phyloP scores from a whole-genome alignment of 2,113 vertebrate species.

The Meleagris gallopavo region DNA sequence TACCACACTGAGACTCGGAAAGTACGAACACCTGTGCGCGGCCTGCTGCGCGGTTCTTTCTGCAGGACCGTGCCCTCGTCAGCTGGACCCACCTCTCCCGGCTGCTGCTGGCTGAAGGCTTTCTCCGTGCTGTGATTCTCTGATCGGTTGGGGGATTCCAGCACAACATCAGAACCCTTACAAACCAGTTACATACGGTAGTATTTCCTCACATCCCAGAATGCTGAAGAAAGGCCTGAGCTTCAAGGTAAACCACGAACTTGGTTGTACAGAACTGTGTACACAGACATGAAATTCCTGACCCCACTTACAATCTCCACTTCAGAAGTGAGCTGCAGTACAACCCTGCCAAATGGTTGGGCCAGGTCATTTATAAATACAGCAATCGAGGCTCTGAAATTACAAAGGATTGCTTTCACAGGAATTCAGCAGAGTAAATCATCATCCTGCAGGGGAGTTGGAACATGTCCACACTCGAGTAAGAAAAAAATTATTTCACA shows the following conservation, averaged over 20 bases:
- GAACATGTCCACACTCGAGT: not conserved
- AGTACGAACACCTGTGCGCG: rapidly evolving
- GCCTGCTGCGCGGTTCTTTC: not conserved
- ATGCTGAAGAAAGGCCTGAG: not conserved
- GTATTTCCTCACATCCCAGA: not conserved
- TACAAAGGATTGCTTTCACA: not conserved
- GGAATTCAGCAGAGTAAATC: not conserved
- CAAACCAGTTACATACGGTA: rapidly evolving
- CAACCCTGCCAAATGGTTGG: not conserved
- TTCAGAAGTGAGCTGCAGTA: not conserved
- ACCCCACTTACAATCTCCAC: not conserved
- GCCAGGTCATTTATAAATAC: not conserved
- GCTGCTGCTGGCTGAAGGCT: not conserved
- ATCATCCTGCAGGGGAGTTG: not conserved
- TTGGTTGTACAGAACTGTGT: not conserved
- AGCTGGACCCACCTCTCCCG: not conserved
- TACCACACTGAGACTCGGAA: rapidly evolving
- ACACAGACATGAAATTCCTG: not conserved
- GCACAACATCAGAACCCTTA: not conserved
- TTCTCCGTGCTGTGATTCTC: not conserved
- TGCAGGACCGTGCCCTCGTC: not conserved
- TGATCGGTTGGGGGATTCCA: no score
- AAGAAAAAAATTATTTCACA: not conserved
- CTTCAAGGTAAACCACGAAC: not conserved
- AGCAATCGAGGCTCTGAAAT: not conserved